phyloP scores from a whole-genome alignment of 1,140 invertebrate species.

The Pogonomyrmex californicus region DNA sequence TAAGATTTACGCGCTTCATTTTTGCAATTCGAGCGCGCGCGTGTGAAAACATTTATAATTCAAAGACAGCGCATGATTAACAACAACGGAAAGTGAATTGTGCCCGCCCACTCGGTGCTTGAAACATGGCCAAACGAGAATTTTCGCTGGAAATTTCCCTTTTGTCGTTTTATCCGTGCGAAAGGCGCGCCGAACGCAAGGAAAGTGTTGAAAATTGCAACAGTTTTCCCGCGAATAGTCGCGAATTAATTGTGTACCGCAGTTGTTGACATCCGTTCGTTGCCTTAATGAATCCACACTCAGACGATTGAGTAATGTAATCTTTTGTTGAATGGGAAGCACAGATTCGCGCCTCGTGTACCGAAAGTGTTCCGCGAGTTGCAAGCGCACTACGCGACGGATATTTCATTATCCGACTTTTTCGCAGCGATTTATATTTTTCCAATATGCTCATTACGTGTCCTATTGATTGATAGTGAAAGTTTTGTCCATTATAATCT shows the following conservation, averaged over 20 bases:
- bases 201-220: constrained; percentile 37
- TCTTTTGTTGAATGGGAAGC: constrained; percentile 62
- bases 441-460: constrained; percentile 29
- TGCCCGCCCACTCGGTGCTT: constrained; percentile 29
- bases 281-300: constrained; percentile 45
- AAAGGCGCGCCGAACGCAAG: constrained; percentile 14
- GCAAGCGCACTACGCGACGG: not conserved
- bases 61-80: constrained; percentile 47
- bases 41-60: constrained; percentile 47
- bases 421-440: constrained; percentile 8
- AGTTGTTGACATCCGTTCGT: constrained; percentile 48
- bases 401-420: not conserved
- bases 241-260: constrained; percentile 45
- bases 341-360: constrained; percentile 11
- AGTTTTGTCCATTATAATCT: constrained; percentile 28
- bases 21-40: constrained; percentile 52
- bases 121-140: constrained; percentile 13
- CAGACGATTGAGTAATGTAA: constrained; percentile 24
- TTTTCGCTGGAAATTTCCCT: constrained; percentile 22
- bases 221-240: constrained; percentile 47
- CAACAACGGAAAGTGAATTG: constrained; percentile 47
- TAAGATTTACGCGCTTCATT: constrained; percentile 46
- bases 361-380: not conserved
- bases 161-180: constrained; percentile 17
- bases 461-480: constrained; percentile 51